Conservation (phyloP, 2,797 vertebrate species). For the Zonotrichia albicollis region DNA sequence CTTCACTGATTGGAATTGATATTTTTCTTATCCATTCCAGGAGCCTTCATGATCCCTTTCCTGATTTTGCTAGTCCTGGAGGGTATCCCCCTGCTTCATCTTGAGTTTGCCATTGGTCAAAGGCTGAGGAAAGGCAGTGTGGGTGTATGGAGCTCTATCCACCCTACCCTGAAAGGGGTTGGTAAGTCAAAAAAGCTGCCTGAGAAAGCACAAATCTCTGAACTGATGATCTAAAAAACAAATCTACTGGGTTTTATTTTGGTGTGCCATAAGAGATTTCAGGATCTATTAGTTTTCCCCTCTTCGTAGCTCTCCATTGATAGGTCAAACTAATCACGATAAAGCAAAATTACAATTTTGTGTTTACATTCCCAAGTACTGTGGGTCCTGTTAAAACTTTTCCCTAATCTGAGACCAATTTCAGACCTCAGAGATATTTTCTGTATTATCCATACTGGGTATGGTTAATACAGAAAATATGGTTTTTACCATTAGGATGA, state of each 20-base stretch:
- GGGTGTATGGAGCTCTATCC: slow-evolving; percentile 89
- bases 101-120: slow-evolving; percentile 96
- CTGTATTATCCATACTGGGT: not conserved
- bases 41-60: slow-evolving; percentile 97
- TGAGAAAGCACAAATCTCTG: not conserved
- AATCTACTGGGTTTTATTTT: not conserved
- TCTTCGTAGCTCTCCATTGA: not conserved
- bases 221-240: not conserved
- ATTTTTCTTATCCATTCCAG: slow-evolving; percentile 65
- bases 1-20: not conserved
- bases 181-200: slow-evolving; percentile 78
- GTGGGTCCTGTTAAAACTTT: not conserved
- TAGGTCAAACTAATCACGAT: not conserved
- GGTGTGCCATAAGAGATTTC: not conserved
- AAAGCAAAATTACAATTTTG: not conserved
- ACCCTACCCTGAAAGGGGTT: slow-evolving; percentile 85
- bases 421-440: not conserved
- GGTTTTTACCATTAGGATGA: not conserved
- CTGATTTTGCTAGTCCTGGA: slow-evolving; percentile 92
- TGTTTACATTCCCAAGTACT: not conserved
- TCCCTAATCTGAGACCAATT: not conserved
- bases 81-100: slow-evolving; percentile 88
- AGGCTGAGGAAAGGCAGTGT: slow-evolving; percentile 88
- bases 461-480: too few species aligned
- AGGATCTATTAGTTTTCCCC: not conserved